These are phyloP conservation scores for Synergus laeviventris DNA, from an alignment of 2,888 invertebrate species.

Conservation along the genomic window DNA sequence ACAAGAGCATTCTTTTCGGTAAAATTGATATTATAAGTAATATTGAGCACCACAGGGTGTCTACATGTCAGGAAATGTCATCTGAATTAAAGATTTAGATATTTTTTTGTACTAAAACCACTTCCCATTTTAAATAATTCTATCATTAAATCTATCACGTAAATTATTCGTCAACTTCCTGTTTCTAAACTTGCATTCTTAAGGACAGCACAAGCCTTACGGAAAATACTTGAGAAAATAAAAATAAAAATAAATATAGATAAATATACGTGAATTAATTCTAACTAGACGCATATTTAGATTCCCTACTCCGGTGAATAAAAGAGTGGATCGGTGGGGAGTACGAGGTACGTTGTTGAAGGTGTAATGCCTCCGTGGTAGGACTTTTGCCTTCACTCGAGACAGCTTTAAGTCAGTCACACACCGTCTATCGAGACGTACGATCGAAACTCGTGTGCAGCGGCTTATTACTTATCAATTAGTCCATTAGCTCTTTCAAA, in stretches of 20 bases:
- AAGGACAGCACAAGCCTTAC: background rate
- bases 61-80: no score
- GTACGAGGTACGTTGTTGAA: slow-evolving; percentile 66
- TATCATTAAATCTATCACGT: no score
- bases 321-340: slow-evolving; percentile 60
- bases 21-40: background rate
- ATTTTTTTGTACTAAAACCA: no score
- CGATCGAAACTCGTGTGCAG: slow-evolving; percentile 38
- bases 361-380: slow-evolving; percentile 63
- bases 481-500: background rate
- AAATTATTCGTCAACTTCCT: no score
- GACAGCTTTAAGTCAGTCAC: slow-evolving; percentile 62
- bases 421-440: slow-evolving; percentile 52
- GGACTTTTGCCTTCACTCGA: slow-evolving; percentile 61
- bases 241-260: no score
- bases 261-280: background rate
- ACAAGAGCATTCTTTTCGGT: slow-evolving; percentile 1
- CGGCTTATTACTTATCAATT: background rate
- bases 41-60: no score
- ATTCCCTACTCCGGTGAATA: slow-evolving; percentile 49
- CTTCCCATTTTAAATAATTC: no score
- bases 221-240: background rate
- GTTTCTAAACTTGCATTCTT: no score
- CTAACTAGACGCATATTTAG: slow-evolving; percentile 43
- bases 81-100: no score